Conservation (phyloP, 2,113 vertebrate genomes). For the Corythoichthys haematopterus region DNA sequence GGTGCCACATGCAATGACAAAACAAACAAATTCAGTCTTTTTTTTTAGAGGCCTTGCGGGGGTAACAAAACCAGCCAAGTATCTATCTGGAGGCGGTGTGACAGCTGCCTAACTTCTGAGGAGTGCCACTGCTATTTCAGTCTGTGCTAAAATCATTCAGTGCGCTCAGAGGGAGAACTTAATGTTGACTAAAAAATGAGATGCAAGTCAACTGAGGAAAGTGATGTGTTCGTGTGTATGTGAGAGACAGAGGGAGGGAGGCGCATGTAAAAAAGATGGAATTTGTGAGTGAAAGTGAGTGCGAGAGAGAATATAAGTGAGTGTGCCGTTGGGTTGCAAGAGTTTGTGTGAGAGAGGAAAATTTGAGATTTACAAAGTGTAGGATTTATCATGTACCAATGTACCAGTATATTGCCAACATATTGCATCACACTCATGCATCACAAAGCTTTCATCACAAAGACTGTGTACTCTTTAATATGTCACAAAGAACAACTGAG, state of each 20-base stretch:
- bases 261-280: neutral
- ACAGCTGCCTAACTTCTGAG: constrained; percentile 54
- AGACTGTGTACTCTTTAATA: too few relatives aligned
- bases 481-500: too few relatives aligned
- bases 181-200: constrained; percentile 6
- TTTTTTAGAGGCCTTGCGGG: neutral
- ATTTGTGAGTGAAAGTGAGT: neutral
- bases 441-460: too few relatives aligned
- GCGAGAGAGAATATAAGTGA: neutral
- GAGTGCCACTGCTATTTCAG: constrained; percentile 48
- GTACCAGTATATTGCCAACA: too few relatives aligned
- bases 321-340: too few relatives aligned
- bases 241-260: neutral
- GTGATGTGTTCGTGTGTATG: neutral
- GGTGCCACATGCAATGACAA: constrained; percentile 18
- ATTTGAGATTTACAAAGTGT: too few relatives aligned
- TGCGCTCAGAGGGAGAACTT: constrained; percentile 16
- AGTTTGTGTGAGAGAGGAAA: neutral
- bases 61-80: constrained; percentile 32
- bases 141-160: constrained; percentile 36
- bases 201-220: constrained; percentile 1
- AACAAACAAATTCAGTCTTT: neutral
- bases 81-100: constrained; percentile 51
- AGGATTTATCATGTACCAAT: too few relatives aligned
- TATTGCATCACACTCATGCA: too few relatives aligned